These are phyloP conservation scores for Caiman crocodilus DNA, from an alignment of 2,797 vertebrate genomes.

Conservation along the genomic window DNA sequence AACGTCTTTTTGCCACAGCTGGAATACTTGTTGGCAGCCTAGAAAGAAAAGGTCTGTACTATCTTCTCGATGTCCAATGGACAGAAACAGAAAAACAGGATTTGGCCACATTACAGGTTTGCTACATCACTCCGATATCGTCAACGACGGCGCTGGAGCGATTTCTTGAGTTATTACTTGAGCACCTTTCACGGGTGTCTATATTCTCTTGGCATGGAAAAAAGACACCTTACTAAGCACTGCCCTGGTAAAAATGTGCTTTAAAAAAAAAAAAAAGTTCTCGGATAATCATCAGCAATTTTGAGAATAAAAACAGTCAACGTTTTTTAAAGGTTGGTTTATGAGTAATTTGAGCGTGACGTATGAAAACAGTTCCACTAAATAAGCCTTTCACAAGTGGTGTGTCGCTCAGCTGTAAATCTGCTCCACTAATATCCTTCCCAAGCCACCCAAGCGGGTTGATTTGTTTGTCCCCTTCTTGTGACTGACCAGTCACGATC, in stretches of 20 bases:
- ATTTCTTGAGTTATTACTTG: not conserved
- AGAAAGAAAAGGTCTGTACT: not conserved
- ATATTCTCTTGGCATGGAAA: not conserved
- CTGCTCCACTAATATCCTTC: not conserved
- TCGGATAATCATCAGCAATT: not conserved
- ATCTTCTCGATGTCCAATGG: not conserved
- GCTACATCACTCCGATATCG: not conserved
- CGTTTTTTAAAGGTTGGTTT: not conserved
- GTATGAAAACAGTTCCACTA: not conserved
- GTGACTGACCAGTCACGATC: slow-evolving; percentile 1
- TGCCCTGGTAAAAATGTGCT: not conserved
- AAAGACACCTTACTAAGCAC: not conserved
- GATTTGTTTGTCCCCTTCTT: not conserved
- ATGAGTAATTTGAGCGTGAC: not conserved
- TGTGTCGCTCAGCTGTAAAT: not conserved
- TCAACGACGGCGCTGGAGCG: not conserved
- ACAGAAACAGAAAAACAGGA: not conserved
- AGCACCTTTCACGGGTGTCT: not conserved
- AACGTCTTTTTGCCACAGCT: not conserved
- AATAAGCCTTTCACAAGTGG: not conserved
- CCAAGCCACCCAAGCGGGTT: not conserved
- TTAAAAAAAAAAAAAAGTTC: not conserved
- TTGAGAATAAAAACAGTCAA: not conserved
- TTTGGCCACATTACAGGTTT: not conserved
- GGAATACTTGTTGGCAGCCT: not conserved